Evolutionary conservation across 2,113 vertebrate genomes (phyloP), one percentile per base, ranked within the genome.

Genomic region (Verasper variegatus): DNA sequence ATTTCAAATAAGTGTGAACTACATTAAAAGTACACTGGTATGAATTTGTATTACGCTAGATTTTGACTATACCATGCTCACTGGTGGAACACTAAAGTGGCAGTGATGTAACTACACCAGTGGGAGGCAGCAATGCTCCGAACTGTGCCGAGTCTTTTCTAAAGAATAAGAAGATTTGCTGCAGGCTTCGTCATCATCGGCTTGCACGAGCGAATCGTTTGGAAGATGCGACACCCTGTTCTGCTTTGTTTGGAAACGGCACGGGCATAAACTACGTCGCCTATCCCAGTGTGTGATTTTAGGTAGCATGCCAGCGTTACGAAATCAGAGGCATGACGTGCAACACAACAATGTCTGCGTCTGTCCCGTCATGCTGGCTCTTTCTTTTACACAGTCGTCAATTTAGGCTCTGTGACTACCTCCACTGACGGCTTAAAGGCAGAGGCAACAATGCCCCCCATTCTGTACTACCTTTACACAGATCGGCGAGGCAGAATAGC

Each of bases 341-440:
- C 13, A 11, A 13, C 40, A 42, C 40, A 42, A 42, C 40, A 42
- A 42, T 42, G 11, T 42, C 40, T 2, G 40, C 12, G 40, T 42
- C 40, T 12, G 40, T 13, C 40, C 40, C 40, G 12, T 18, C 23
- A 24, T 57, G 23, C 23, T 57, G 21, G 55, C 55, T 57, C 23
- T 57, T n/a, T n/a, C 54, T 56, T 52, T 20, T 52, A 24, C n/a
- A 23, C 54, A 24, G 54, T 6, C 54, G 3, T 24, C 24, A 17
- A 57, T 57, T 24, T 57, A n/a, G 23, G 56, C 24, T 57, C 24
- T 56, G 54, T 12, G 54, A 56, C 54, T 56, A 56, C 54, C 21
- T 59, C 56, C 56, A 27, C 56, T 59, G 26, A 59, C 20, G 24
- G 27, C 57, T 59, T 35, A 31, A 59, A 59, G 26, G 57, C 57